Percentiles rank a stretch among this genome's conserved stretches.
Conservation (phyloP, 2,888 invertebrate species). For the Xestia sexstrigata region DNA sequence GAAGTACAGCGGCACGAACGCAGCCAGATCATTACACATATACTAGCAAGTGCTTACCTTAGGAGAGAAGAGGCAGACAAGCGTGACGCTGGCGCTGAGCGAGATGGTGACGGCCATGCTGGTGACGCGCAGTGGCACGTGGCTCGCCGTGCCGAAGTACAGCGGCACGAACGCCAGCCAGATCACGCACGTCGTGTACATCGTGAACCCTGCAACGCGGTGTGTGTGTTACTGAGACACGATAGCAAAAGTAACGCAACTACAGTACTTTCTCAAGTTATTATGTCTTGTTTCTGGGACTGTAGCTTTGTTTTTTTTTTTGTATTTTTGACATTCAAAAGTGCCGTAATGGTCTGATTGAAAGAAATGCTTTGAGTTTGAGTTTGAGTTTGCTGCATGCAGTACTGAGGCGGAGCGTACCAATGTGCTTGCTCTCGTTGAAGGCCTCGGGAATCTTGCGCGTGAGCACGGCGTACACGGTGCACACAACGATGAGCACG, state of each 20-base stretch:
- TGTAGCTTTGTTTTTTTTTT: no score
- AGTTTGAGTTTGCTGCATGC: no score
- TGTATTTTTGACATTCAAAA: no score
- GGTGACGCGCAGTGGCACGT: constrained; percentile 97
- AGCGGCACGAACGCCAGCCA: constrained; percentile 99
- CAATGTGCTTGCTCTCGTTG: constrained; percentile 99
- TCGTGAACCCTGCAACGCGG: constrained; percentile 97
- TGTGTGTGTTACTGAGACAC: no score
- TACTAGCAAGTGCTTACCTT: constrained; percentile 98
- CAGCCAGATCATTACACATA: constrained; percentile 98
- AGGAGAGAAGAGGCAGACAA: constrained; percentile 98
- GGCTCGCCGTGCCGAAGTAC: constrained; percentile 98
- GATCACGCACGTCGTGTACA: constrained; percentile 99
- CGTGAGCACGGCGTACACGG: constrained; percentile 98
- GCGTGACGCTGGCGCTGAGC: constrained; percentile 97
- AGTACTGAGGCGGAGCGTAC: constrained; percentile 80
- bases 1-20: constrained; percentile 98
- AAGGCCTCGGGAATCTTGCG: constrained; percentile 99
- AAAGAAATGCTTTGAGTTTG: no score
- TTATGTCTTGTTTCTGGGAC: no score
- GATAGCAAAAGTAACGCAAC: background rate
- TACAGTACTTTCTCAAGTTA: no score
- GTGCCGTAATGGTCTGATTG: no score
- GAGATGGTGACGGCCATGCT: constrained; percentile 99
- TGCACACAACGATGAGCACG: constrained; percentile 96